Evolutionary conservation across 1,140 invertebrate species (phyloP).

Genomic region (Polypedilum pembai): DNA sequence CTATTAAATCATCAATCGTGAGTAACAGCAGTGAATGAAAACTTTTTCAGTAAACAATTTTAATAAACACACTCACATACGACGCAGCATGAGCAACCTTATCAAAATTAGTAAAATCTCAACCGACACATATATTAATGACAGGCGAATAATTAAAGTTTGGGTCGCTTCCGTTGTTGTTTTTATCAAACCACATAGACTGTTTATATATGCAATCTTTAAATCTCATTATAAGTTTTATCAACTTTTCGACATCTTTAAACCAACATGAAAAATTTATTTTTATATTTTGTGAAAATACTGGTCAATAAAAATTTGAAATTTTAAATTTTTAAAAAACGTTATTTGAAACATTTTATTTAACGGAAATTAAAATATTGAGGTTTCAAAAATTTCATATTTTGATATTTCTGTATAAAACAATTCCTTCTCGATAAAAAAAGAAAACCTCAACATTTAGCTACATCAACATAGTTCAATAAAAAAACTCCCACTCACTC

Average conservation of each 20-base stretch:
- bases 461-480: too few species aligned
- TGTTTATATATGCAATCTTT: background rate
- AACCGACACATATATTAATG: background rate
- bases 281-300: too few species aligned
- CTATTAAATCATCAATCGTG: background rate
- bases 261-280: background rate
- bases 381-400: too few species aligned
- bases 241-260: background rate
- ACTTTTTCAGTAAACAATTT: background rate
- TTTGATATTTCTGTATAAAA: too few species aligned
- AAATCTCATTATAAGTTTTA: slow-evolving; percentile 13
- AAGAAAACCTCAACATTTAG: too few species aligned
- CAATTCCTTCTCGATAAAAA: too few species aligned
- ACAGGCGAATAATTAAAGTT: background rate
- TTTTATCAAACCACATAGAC: background rate
- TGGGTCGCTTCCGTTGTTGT: background rate
- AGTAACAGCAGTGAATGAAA: background rate
- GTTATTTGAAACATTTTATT: too few species aligned
- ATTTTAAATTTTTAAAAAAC: too few species aligned
- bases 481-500: background rate
- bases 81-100: background rate
- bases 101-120: background rate
- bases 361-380: too few species aligned
- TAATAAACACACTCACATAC: background rate
- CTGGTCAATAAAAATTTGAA: too few species aligned